Evolutionary conservation across 1,140 invertebrate genomes (phyloP), one percentile per base, ranked within the genome.

Genomic region (Periplaneta americana): DNA sequence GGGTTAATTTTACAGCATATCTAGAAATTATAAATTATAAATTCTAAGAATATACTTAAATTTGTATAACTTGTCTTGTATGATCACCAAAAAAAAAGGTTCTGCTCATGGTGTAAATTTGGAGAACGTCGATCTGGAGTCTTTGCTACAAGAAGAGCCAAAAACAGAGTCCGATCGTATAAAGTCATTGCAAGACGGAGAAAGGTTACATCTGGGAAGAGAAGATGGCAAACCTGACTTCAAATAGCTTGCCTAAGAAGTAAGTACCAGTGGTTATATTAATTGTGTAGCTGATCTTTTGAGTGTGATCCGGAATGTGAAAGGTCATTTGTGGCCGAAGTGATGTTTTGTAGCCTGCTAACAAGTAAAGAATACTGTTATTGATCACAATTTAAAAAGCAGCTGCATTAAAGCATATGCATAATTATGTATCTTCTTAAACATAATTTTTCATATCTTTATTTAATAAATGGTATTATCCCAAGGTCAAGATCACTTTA

Each of bases 41-140:
- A n/a, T n/a, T n/a, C n/a, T n/a, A n/a, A n/a, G n/a, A n/a, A n/a
- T n/a, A n/a, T n/a, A n/a, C n/a, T n/a, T n/a, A n/a, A n/a, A n/a
- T n/a, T n/a, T n/a, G n/a, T n/a, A n/a, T n/a, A n/a, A n/a, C n/a
- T n/a, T n/a, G n/a, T n/a, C n/a, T n/a, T n/a, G n/a, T n/a, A n/a
- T n/a, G n/a, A n/a, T n/a, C n/a, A n/a, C n/a, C n/a, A n/a, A n/a
- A n/a, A n/a, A n/a, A n/a, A n/a, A 35, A 83, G 83, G 83, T 48
- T 83, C 83, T 31, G 79, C 82, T 18, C 83, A 83, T 81, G 83
- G 83, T n/a, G 34, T 82, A 5, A 83, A 82, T n/a, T 39, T 83
- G 4, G 82, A 83, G 66, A 81, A 81, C 34, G 66, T 83, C 66
- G 80, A 83, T 48, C 57, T 83, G 31, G 82, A 83, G 28, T 34